Evolutionary conservation across 30 jellyfish, hydroid and myxozoan species (phyloP), one percentile per base, ranked within the genome.

Genomic region (Phacellophora camtschatica): DNA sequence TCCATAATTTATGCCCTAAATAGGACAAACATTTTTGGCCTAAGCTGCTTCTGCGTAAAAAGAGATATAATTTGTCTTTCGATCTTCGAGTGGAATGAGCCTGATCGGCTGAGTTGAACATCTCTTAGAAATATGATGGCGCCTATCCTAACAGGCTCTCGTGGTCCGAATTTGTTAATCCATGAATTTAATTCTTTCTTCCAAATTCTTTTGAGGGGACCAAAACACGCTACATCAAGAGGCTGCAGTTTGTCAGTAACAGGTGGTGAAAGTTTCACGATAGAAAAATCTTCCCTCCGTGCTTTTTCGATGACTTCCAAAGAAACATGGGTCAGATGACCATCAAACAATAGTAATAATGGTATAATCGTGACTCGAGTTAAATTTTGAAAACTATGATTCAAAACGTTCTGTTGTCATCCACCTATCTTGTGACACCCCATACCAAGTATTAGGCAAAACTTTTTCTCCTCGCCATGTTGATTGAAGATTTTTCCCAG

Each of bases 261-360:
- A 50, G 64, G 88, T 8, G 80, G 88, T 0, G 87, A 86, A 10
- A 80, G 79, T 56, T 81, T 81, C 28, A 81, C 42, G 12, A 81
- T 42, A 9, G 87, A 42, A 13, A 70, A 46, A 8, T 51, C 70
- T 25, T 67, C 94, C 24, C 12, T 22, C 27, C 42, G 19, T 4
- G 90, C 85, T 37, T 20, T 56, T 24, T 80, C 88, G 11, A 80
- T 80, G 15, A 67, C 28, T 67, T 69, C 37, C 12, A 71, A 22
- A 0, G 88, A 65, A 13, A 81, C 90, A 57, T 81, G 90, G 0
- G 92, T 65, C 5, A 82, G 84, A 35, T 82, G 90, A 18, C 92
- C 94, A 45, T 71, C 59, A 51, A 16, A 82, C 24, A 57, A 43
- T 16, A 48, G 51, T 27, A 82, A 31, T 7, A 82, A 58, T 8